phyloP scores from a whole-genome alignment of 2,888 invertebrate species.

The Stenotaenia linearis region DNA sequence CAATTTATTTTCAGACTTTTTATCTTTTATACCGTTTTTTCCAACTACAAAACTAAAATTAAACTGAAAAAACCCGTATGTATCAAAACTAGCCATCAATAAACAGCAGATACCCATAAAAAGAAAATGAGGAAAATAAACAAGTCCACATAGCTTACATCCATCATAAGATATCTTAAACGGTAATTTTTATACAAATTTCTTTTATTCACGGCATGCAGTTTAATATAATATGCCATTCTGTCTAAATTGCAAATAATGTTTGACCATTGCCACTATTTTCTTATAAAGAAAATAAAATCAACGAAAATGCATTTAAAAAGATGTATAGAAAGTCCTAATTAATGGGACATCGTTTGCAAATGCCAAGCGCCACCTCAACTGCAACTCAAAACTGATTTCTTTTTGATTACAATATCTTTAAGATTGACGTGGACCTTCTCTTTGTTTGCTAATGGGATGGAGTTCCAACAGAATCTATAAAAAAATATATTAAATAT shows the following conservation, averaged over 20 bases:
- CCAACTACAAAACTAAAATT: conserved; percentile 20
- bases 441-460: conserved; percentile 68
- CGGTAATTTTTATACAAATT: background rate
- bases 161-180: background rate
- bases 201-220: conserved; percentile 7
- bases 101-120: conserved; percentile 6
- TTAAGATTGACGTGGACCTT: conserved; percentile 73
- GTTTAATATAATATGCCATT: background rate
- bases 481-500: conserved; percentile 12
- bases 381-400: conserved; percentile 50
- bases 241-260: conserved; percentile 12
- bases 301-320: background rate
- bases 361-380: too few species aligned
- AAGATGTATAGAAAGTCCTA: background rate
- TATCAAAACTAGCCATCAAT: conserved; percentile 21
- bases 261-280: conserved; percentile 12
- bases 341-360: too few species aligned
- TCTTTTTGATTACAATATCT: conserved; percentile 65
- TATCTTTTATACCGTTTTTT: background rate
- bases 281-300: conserved; percentile 13
- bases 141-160: background rate
- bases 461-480: conserved; percentile 71
- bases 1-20: conserved; percentile 21
- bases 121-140: background rate
- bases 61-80: conserved; percentile 18